Percentiles rank a stretch among this genome's conserved stretches.
These are phyloP conservation scores for Oligia latruncula DNA, from an alignment of 2,888 invertebrate genomes.

Conservation along the genomic window DNA sequence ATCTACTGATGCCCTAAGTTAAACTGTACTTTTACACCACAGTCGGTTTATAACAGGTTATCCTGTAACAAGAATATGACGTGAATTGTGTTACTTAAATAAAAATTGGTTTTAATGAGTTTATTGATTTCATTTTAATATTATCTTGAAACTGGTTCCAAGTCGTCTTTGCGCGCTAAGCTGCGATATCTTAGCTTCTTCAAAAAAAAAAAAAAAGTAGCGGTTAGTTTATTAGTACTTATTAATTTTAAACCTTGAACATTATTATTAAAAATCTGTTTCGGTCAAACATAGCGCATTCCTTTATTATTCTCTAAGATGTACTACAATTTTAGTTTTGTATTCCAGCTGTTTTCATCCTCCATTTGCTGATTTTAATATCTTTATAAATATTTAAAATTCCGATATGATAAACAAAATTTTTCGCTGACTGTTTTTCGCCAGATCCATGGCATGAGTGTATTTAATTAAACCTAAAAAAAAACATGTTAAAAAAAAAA, in stretches of 20 bases:
- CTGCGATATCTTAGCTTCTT: neutral
- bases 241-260: neutral
- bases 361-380: neutral
- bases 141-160: constrained; percentile 55
- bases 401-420: neutral
- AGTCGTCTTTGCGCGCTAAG: constrained; percentile 14
- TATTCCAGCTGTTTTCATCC: neutral
- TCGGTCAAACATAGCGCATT: neutral
- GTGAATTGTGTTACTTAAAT: constrained; percentile 7
- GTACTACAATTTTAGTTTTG: neutral
- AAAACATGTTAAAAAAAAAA: no score
- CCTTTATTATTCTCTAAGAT: neutral
- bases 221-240: neutral
- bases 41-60: constrained; percentile 9
- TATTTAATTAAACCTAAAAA: no score
- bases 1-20: neutral
- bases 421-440: neutral
- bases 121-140: constrained; percentile 58
- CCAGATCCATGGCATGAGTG: neutral
- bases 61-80: constrained; percentile 4
- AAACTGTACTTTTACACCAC: neutral
- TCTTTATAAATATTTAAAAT: neutral
- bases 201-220: neutral
- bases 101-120: constrained; percentile 57
- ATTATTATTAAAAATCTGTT: neutral